Evolutionary conservation across 2,113 vertebrate species (phyloP).

Genomic region (Ranitomeya variabilis): DNA sequence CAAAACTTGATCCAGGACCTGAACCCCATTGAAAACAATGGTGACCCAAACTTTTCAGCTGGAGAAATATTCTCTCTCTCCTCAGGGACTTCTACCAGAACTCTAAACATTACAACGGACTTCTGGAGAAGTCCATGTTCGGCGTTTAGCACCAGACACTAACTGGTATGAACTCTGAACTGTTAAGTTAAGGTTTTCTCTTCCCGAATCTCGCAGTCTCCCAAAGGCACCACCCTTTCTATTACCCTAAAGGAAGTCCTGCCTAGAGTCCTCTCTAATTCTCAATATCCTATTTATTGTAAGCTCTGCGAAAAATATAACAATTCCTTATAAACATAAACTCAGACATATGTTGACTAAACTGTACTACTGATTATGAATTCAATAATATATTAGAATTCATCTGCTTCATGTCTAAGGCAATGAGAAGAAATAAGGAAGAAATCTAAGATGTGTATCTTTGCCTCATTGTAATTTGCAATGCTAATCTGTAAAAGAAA

Average conservation of each 20-base stretch:
- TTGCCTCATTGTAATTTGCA: constrained; percentile 40
- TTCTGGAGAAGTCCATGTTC: too few relatives aligned
- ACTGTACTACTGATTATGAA: background rate
- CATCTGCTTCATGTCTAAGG: background rate
- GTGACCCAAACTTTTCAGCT: too few relatives aligned
- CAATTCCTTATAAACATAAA: too few relatives aligned
- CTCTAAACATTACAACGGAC: too few relatives aligned
- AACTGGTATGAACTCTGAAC: too few relatives aligned
- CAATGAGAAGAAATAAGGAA: constrained; percentile 9
- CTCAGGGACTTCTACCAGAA: too few relatives aligned
- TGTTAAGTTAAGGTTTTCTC: too few relatives aligned
- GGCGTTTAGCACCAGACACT: too few relatives aligned
- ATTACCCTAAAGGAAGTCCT: background rate
- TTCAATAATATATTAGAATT: background rate
- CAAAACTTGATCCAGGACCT: too few relatives aligned
- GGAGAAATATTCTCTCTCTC: too few relatives aligned
- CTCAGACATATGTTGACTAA: background rate
- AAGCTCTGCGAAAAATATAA: background rate
- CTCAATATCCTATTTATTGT: background rate
- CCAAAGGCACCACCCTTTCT: background rate
- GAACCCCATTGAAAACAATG: too few relatives aligned
- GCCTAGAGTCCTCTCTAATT: background rate
- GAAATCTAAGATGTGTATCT: background rate
- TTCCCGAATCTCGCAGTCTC: too few relatives aligned
- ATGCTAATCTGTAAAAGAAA: constrained; percentile 27